A percentile compares a stretch with the other conserved stretches of the same genome.
phyloP scores from a whole-genome alignment of 2,113 vertebrate species.

The Macquaria australasica region DNA sequence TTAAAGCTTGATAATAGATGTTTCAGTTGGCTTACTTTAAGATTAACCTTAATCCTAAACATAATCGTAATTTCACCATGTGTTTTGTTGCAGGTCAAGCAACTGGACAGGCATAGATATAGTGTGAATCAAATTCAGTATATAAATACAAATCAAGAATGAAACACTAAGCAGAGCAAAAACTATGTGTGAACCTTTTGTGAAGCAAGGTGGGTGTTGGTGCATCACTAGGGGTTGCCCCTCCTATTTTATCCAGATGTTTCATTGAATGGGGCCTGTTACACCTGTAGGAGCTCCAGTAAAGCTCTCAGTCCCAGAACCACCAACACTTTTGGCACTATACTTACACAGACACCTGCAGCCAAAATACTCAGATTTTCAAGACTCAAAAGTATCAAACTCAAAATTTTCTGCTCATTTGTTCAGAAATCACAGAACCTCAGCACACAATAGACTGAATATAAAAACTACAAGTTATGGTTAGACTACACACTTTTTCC shows the following conservation, averaged over 20 bases:
- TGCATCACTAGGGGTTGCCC: conserved; percentile 30
- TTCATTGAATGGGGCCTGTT: conserved; percentile 35
- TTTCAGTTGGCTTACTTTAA: not conserved
- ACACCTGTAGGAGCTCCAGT: conserved; percentile 18
- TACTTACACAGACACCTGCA: not conserved
- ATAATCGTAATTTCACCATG: not conserved
- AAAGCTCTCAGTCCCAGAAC: conserved; percentile 36
- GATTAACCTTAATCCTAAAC: not conserved
- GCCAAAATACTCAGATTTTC: not conserved
- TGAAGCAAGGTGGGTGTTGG: conserved; percentile 13
- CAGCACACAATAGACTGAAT: not conserved
- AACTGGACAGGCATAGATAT: not conserved
- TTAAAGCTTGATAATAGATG: not conserved
- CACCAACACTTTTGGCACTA: conserved; percentile 42
- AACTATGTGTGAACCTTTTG: not conserved
- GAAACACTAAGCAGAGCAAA: not conserved
- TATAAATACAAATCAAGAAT: not conserved
- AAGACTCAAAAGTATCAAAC: not conserved
- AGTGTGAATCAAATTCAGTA: not conserved
- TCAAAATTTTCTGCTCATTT: not conserved
- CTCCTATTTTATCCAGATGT: conserved; percentile 53
- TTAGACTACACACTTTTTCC: not conserved
- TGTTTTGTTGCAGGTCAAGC: not conserved
- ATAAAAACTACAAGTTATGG: not conserved
- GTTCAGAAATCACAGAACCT: not conserved